These are phyloP conservation scores for Basileuterus tristriatus DNA, from an alignment of 2,797 vertebrate species.

Conservation along the genomic window DNA sequence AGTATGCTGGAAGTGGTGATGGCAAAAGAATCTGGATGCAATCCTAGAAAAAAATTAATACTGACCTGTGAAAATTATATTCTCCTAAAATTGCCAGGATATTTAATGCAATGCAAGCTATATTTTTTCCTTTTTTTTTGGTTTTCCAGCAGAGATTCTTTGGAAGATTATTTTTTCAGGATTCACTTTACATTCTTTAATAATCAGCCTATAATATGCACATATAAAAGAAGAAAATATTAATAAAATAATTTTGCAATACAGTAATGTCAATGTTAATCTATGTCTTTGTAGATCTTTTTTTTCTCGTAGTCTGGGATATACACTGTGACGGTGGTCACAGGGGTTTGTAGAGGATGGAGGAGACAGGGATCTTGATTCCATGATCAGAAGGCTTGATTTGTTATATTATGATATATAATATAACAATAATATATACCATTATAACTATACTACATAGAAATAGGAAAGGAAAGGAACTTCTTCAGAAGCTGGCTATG, in stretches of 20 bases:
- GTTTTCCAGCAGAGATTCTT: neutral
- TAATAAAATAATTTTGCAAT: neutral
- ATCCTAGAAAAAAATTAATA: neutral
- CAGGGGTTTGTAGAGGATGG: too few species aligned
- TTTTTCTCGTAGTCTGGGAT: neutral
- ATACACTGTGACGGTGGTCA: neutral
- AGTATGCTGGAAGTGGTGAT: neutral
- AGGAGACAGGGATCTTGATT: too few species aligned
- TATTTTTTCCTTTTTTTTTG: accelerated
- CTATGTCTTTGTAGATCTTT: neutral
- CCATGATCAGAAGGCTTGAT: too few species aligned
- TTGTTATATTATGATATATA: too few species aligned
- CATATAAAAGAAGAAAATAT: neutral
- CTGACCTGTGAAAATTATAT: neutral
- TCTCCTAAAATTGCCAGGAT: neutral
- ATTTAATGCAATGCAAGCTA: neutral
- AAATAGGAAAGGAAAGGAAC: too few species aligned
- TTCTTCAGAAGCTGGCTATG: too few species aligned
- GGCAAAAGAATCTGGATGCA: neutral
- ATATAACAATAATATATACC: too few species aligned
- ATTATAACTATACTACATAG: too few species aligned
- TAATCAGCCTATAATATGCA: neutral
- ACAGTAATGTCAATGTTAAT: neutral
- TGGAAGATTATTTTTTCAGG: neutral
- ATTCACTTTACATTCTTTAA: neutral